Evolutionary conservation across 2,888 invertebrate species (phyloP).

Genomic region (Tetanocera ferruginea): DNA sequence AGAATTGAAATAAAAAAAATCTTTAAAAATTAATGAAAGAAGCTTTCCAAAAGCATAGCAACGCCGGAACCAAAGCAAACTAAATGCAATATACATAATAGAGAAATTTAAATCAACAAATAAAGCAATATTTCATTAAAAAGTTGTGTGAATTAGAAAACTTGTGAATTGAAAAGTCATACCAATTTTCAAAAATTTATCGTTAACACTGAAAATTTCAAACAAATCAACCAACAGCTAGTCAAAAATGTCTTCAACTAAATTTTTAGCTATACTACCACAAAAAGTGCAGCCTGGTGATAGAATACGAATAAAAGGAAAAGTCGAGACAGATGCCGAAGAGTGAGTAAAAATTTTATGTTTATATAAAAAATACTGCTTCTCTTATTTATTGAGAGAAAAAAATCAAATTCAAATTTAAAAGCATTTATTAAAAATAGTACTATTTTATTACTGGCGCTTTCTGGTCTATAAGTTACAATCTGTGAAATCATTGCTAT

Average conservation of each 20-base stretch:
- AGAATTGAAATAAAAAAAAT: background rate
- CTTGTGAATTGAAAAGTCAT: background rate
- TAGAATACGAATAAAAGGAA: constrained; percentile 61
- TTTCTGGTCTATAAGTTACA: background rate
- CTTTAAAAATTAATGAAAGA: background rate
- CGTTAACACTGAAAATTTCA: background rate
- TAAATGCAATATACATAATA: background rate
- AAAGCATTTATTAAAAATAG: too few species aligned
- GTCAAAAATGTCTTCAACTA: constrained; percentile 55
- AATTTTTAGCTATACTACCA: constrained; percentile 60
- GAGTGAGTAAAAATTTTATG: constrained; percentile 61
- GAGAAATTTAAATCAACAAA: background rate
- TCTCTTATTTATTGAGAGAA: constrained; percentile 29
- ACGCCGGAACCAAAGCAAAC: constrained; percentile 24
- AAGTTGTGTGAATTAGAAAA: background rate
- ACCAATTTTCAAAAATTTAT: background rate
- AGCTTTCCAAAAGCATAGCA: constrained; percentile 39
- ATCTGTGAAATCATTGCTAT: background rate
- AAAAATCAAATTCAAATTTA: constrained; percentile 47
- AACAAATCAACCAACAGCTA: background rate
- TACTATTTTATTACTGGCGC: background rate
- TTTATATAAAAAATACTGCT: too few species aligned
- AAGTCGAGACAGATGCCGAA: constrained; percentile 56
- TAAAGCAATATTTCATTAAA: background rate
- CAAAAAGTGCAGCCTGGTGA: constrained; percentile 54